Evolutionary conservation across 1,140 invertebrate species (phyloP).

Genomic region (Drosophila mauritiana): DNA sequence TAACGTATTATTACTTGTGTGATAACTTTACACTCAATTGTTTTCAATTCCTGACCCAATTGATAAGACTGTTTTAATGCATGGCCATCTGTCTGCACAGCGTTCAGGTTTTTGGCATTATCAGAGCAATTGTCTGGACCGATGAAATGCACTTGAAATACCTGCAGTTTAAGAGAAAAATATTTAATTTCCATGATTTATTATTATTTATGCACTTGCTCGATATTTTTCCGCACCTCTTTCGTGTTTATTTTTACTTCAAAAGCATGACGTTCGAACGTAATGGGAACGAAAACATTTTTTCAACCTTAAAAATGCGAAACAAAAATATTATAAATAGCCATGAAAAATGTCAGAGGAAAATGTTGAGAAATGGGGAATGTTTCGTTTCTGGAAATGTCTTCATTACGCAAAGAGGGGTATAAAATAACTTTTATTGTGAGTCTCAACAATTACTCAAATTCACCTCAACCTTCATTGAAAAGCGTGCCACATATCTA

Average conservation of each 20-base stretch:
- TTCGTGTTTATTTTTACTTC: conserved; percentile 65
- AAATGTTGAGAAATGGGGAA: neutral
- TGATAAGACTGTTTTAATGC: conserved; percentile 49
- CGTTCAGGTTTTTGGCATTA: conserved; percentile 33
- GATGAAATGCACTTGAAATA: conserved; percentile 14
- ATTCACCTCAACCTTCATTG: conserved; percentile 1
- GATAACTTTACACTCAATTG: conserved; percentile 21
- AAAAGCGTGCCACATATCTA: conserved; percentile 48
- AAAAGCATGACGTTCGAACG: conserved; percentile 25
- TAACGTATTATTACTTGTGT: too few species aligned
- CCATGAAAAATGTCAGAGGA: neutral
- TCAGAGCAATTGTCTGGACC: conserved; percentile 33
- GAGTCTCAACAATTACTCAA: conserved; percentile 7
- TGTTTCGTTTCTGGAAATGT: neutral
- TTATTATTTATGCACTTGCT: conserved; percentile 40
- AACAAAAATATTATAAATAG: conserved; percentile 45
- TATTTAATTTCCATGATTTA: conserved; percentile 34
- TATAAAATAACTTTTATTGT: neutral
- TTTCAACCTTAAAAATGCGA: conserved; percentile 58
- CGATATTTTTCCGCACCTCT: conserved; percentile 16
- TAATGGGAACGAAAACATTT: conserved; percentile 55
- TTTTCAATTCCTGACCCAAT: conserved; percentile 28
- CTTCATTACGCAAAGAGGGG: conserved; percentile 5
- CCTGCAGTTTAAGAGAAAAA: conserved; percentile 17
- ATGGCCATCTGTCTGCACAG: conserved; percentile 26